Evolutionary conservation across 30 jellyfish, hydroid and myxozoan species (phyloP).

Genomic region (Chrysaora quinquecirrha): DNA sequence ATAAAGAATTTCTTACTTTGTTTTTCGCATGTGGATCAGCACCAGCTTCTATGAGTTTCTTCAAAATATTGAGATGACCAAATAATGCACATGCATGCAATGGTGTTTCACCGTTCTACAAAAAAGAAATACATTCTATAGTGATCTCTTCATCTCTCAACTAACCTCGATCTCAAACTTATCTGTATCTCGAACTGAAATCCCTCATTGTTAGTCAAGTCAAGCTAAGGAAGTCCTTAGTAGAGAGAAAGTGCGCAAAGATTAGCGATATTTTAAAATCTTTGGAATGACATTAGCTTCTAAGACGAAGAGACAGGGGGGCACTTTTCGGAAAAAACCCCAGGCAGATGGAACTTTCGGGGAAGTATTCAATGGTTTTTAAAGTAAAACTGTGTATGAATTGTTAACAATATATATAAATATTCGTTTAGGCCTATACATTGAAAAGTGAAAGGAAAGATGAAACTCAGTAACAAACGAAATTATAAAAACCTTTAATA

Average conservation of each 20-base stretch:
- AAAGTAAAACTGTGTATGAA: background rate
- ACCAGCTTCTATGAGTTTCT: conserved; percentile 94
- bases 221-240: background rate
- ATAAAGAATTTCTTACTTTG: no score
- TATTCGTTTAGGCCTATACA: background rate
- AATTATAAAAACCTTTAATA: conserved; percentile 63
- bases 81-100: conserved; percentile 92
- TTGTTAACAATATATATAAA: background rate
- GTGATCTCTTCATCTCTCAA: no score
- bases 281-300: background rate
- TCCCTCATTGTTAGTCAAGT: background rate
- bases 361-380: no score
- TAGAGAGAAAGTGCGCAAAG: background rate
- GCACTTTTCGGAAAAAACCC: no score
- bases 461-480: background rate
- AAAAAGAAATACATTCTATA: no score
- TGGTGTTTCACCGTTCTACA: conserved; percentile 95
- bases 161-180: no score
- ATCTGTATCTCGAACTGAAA: no score
- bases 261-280: no score
- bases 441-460: background rate
- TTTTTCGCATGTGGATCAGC: conserved; percentile 95
- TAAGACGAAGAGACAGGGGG: background rate
- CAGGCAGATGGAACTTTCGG: no score
- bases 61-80: conserved; percentile 85